These are phyloP conservation scores for Galagoides demidoff DNA, from an alignment of 2,797 vertebrate genomes.

Conservation along the genomic window DNA sequence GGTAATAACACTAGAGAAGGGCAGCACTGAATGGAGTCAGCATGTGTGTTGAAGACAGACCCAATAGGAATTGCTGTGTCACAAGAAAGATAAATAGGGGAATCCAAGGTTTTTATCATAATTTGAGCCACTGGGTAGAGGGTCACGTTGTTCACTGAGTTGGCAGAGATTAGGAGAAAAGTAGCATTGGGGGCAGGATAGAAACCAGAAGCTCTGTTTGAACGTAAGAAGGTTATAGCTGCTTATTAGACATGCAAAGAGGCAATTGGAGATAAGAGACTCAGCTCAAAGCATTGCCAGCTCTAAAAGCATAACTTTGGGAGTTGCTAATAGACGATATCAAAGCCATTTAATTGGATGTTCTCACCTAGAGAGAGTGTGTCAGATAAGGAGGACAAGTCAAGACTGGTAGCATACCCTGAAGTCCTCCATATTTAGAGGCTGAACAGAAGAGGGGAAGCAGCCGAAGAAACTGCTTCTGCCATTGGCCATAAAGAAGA, in stretches of 20 bases:
- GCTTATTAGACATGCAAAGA: neutral
- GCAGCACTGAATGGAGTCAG: neutral
- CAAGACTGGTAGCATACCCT: neutral
- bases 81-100: neutral
- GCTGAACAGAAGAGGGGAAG: neutral
- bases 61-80: neutral
- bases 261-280: neutral
- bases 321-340: neutral
- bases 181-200: neutral
- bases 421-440: neutral
- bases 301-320: neutral
- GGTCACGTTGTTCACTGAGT: neutral
- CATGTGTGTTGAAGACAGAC: neutral
- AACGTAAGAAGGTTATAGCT: neutral
- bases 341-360: neutral
- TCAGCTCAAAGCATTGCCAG: neutral
- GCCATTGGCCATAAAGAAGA: neutral
- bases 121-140: neutral
- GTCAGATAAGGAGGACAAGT: neutral
- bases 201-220: neutral
- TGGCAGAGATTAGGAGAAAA: conserved; percentile 2
- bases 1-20: neutral
- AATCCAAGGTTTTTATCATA: neutral
- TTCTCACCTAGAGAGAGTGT: neutral
- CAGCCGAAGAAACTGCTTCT: neutral